Base-by-base conservation (phyloP, 2,797 vertebrate genomes). In the Melanotaenia trifasciata region DNA sequence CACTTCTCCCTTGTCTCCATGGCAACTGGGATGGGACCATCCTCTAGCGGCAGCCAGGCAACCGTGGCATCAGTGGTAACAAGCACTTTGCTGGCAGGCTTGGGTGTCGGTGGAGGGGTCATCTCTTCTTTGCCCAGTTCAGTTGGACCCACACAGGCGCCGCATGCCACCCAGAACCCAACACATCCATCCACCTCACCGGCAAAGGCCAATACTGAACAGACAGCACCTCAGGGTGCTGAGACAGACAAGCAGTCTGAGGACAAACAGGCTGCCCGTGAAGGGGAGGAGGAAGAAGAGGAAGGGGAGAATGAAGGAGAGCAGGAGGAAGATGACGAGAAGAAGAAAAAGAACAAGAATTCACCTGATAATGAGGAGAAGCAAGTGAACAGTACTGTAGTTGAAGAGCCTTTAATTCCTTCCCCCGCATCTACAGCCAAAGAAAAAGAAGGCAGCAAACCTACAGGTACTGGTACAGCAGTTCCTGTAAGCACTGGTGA, bases 1-100 rank as follows among this genome's bases (percentile, higher is more conserved):
- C 97, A 97, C 70, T 99, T 99, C 94, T 98, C 98, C 22, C 98
- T 99, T 0, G 98, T 99, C 69, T 99, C 98, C 72, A 99, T 99
- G 96, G 98, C 98, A 43, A 99, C 98, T 0, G 97, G 98, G 45
- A 98, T 98, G 94, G 97, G 97, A 16, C 97, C 98, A 0, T 98
- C 98, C 54, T 99, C 97, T 40, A 98, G 97, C 0, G 98, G 98
- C 81, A 98, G 96, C 84, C 97, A 98, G 90, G 97, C 97, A 38
- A 99, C 98, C 0, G 95, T 99, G 88, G 97, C 98, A 18, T 99
- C 97, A 0, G 96, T 99, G 82, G 96, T 99, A 81, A 99, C 98
- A 67, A 99, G 98, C 93, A 99, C 97, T 20, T 94, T 99, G 72
- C 92, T 99, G 84, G 98, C 98, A 0, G 97, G 98, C 76, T 90